phyloP scores from a whole-genome alignment of 2,113 vertebrate species.

The Vulpes vulpes region DNA sequence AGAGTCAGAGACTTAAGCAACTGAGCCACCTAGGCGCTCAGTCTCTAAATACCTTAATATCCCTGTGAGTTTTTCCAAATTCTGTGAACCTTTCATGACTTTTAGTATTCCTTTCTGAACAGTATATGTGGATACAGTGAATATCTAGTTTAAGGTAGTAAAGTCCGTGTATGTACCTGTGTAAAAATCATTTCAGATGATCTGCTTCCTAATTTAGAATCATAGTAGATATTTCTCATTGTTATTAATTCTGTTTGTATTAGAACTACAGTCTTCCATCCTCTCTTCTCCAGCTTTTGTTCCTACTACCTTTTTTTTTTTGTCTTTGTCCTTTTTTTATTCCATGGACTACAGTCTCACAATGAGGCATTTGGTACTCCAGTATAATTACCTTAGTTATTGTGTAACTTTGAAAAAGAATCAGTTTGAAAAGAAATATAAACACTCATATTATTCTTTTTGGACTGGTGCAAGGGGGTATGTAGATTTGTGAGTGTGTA shows the following conservation, averaged over 20 bases:
- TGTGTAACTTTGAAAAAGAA: constrained; percentile 26
- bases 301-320: not conserved
- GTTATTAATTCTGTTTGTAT: not conserved
- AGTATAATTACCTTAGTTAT: not conserved
- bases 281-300: not conserved
- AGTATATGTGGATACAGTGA: not conserved
- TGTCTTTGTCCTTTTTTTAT: not conserved
- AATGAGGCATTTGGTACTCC: not conserved
- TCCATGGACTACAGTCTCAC: not conserved
- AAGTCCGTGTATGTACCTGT: not conserved
- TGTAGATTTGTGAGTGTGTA: not conserved
- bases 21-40: not conserved
- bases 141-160: constrained; percentile 12
- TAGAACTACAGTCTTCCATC: not conserved
- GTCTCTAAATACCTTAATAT: constrained; percentile 7
- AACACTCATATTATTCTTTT: not conserved
- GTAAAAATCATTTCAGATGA: not conserved
- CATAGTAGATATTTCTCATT: not conserved
- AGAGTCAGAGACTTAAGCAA: not conserved
- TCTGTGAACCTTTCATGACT: not conserved
- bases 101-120: not conserved
- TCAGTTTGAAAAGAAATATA: not conserved
- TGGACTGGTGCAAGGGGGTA: not conserved
- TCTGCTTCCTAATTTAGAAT: not conserved
- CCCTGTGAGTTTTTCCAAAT: not conserved